phyloP scores from a whole-genome alignment of 2,113 vertebrate species.

The Psephotus haematonotus region DNA sequence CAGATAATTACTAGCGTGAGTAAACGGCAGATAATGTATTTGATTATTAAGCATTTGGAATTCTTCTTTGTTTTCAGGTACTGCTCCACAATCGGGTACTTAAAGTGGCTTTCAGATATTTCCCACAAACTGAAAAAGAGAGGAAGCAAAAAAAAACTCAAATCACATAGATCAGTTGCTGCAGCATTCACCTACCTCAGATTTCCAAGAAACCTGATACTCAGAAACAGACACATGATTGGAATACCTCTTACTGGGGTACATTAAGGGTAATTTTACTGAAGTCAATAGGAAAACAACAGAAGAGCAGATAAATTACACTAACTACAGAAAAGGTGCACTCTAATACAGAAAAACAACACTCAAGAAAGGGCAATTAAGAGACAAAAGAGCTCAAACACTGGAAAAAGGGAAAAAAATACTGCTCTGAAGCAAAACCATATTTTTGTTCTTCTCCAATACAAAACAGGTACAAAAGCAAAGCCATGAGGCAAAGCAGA shows the following conservation, averaged over 20 bases:
- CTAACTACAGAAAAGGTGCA: background rate
- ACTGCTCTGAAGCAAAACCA: background rate
- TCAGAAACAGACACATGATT: background rate
- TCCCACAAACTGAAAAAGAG: constrained; percentile 81
- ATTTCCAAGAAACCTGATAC: background rate
- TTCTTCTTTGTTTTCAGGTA: constrained; percentile 90
- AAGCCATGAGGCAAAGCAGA: background rate
- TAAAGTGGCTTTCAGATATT: constrained; percentile 86
- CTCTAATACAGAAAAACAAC: background rate
- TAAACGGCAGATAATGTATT: constrained; percentile 84
- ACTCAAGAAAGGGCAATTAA: background rate
- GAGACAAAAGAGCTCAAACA: background rate
- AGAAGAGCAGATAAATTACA: background rate
- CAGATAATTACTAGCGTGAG: constrained; percentile 83
- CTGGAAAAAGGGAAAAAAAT: background rate
- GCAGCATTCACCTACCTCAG: background rate
- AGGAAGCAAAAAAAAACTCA: background rate
- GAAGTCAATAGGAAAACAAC: background rate
- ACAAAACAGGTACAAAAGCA: background rate
- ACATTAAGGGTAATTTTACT: background rate
- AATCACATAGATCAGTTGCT: background rate
- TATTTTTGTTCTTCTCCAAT: background rate
- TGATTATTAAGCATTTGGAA: constrained; percentile 79
- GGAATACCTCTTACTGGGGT: background rate
- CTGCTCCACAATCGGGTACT: constrained; percentile 93